Percentiles rank a stretch among this genome's conserved stretches.
These are phyloP conservation scores for Syngnathus floridae DNA, from an alignment of 2,113 vertebrate genomes.

Conservation along the genomic window DNA sequence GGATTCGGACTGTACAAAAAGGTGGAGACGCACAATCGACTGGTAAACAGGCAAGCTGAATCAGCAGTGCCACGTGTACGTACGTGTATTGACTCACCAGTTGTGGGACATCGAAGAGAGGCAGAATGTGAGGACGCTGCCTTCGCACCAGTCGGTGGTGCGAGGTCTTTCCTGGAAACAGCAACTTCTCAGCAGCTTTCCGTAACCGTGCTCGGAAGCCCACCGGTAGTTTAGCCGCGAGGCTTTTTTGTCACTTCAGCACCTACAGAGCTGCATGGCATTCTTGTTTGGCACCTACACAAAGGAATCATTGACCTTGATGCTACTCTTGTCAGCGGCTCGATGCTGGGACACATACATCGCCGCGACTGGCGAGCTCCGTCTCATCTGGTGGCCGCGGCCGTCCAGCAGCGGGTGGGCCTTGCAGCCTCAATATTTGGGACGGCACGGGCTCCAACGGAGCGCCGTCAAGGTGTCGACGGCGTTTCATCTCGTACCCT, in stretches of 20 bases:
- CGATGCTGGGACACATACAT: conserved; percentile 64
- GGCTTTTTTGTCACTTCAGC: not conserved
- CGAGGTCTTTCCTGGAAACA: conserved; percentile 74
- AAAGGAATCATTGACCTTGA: too few relatives aligned
- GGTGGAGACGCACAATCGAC: not conserved
- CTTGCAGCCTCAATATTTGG: conserved; percentile 76
- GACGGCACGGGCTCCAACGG: conserved; percentile 32
- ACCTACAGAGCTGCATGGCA: not conserved
- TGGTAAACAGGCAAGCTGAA: conserved; percentile 4
- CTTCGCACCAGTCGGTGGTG: conserved; percentile 68
- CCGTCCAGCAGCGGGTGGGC: conserved; percentile 52
- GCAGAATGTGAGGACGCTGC: conserved; percentile 61
- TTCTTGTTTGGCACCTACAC: not conserved
- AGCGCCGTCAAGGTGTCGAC: conserved; percentile 69
- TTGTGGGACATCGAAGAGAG: conserved; percentile 73
- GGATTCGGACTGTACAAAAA: not conserved
- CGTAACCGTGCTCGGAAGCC: not conserved
- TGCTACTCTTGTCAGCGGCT: conserved; percentile 63
- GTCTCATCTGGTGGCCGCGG: conserved; percentile 46
- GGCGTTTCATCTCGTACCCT: not conserved
- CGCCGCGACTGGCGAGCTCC: conserved; percentile 65
- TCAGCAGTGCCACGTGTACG: conserved; percentile 21
- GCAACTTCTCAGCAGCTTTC: conserved; percentile 76
- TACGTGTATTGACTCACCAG: conserved; percentile 48
- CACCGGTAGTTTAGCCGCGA: not conserved